Conservation (phyloP, 2,888 invertebrate genomes). For the Drosophila colorata region DNA sequence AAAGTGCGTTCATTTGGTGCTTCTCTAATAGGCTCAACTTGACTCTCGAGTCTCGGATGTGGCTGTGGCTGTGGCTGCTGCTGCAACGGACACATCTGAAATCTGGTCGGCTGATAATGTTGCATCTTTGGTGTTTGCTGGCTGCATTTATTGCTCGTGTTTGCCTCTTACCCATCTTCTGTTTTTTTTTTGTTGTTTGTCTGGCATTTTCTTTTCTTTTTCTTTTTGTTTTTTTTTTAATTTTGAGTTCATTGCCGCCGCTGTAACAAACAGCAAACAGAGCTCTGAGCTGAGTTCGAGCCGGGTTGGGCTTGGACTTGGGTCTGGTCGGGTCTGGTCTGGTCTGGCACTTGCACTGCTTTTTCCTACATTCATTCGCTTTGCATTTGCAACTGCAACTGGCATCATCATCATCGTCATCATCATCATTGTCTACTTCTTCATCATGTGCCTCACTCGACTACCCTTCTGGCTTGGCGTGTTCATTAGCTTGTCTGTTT, state of each 20-base stretch:
- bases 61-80: neutral
- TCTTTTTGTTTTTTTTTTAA: constrained; percentile 27
- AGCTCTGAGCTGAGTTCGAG: constrained; percentile 14
- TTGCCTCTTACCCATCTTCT: constrained; percentile 28
- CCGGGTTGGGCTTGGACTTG: constrained; percentile 3
- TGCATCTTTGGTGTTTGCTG: constrained; percentile 51
- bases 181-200: constrained; percentile 58
- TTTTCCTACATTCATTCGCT: constrained; percentile 32
- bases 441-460: constrained; percentile 59
- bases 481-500: constrained; percentile 64
- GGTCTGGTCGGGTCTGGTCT: constrained; percentile 5
- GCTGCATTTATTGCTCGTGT: constrained; percentile 35
- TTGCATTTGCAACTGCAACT: constrained; percentile 56
- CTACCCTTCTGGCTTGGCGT: constrained; percentile 61
- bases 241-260: constrained; percentile 77
- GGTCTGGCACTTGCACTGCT: constrained; percentile 63
- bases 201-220: constrained; percentile 52
- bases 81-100: constrained; percentile 1
- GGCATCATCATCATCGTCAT: constrained; percentile 28
- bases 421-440: no score
- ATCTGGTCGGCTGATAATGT: constrained; percentile 34
- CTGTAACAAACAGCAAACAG: constrained; percentile 9
- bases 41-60: neutral
- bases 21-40: constrained; percentile 22
- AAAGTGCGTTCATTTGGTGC: constrained; percentile 31